Conservation (phyloP, 2,888 invertebrate species). For the Lasioglossum morio region DNA sequence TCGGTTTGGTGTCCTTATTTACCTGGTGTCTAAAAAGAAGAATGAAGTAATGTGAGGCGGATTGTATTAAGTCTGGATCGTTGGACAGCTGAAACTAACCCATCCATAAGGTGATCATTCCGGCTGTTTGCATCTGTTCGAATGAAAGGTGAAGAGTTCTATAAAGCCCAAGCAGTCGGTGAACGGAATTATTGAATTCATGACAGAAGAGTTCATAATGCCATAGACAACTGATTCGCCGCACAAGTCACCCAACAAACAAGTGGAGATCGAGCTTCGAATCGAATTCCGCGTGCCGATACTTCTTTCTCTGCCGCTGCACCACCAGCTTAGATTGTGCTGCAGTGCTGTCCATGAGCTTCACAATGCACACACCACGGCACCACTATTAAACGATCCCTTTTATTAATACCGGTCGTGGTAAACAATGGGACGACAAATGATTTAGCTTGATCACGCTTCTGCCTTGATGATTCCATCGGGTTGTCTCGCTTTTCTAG, state of each 20-base stretch:
- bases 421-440: slow-evolving; percentile 43
- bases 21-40: neutral
- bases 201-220: neutral
- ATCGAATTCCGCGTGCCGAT: neutral
- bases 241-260: neutral
- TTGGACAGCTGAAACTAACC: neutral
- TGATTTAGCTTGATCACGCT: slow-evolving; percentile 33
- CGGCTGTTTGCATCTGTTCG: neutral
- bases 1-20: neutral
- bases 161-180: neutral
- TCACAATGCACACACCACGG: neutral
- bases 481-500: slow-evolving; percentile 24
- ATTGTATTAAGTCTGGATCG: slow-evolving; percentile 1
- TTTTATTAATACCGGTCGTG: slow-evolving; percentile 46
- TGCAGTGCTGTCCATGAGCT: neutral
- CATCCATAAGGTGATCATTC: neutral
- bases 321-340: neutral
- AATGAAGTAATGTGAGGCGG: neutral
- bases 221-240: neutral
- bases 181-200: neutral
- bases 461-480: slow-evolving; percentile 21
- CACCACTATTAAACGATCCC: neutral
- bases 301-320: neutral
- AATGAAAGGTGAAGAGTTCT: neutral
- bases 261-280: neutral